These are phyloP conservation scores for Pinna nobilis DNA, from an alignment of 1,140 invertebrate genomes.

Conservation along the genomic window DNA sequence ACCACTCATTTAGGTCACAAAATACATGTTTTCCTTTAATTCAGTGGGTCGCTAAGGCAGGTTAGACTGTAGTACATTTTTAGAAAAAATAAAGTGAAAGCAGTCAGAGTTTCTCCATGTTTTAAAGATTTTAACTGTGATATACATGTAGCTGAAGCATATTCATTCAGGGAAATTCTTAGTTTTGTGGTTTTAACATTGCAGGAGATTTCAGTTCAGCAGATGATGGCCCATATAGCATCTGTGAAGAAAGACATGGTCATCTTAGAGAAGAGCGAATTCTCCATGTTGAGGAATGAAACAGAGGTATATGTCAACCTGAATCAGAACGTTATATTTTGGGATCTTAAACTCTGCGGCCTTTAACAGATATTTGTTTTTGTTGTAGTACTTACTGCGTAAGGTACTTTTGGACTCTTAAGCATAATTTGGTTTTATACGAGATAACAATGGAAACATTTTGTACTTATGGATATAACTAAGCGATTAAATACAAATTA, in stretches of 20 bases:
- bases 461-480: too few species aligned
- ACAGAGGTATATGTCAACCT: constrained; percentile 64
- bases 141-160: not conserved
- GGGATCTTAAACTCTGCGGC: too few species aligned
- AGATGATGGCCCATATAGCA: constrained; percentile 70
- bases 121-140: not conserved
- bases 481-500: too few species aligned
- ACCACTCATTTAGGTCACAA: too few species aligned
- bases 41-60: too few species aligned
- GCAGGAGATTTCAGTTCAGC: constrained; percentile 73
- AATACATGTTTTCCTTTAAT: too few species aligned
- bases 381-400: too few species aligned
- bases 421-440: too few species aligned
- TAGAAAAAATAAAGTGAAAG: not conserved
- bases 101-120: not conserved
- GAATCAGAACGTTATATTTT: not conserved
- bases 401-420: too few species aligned
- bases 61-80: not conserved
- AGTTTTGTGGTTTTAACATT: constrained; percentile 17
- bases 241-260: constrained; percentile 75
- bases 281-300: constrained; percentile 71
- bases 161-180: not conserved
- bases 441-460: too few species aligned
- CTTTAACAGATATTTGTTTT: too few species aligned
- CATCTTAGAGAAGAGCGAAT: constrained; percentile 75